These are phyloP conservation scores for Aquatica leii DNA, from an alignment of 2,888 invertebrate genomes.

Conservation along the genomic window DNA sequence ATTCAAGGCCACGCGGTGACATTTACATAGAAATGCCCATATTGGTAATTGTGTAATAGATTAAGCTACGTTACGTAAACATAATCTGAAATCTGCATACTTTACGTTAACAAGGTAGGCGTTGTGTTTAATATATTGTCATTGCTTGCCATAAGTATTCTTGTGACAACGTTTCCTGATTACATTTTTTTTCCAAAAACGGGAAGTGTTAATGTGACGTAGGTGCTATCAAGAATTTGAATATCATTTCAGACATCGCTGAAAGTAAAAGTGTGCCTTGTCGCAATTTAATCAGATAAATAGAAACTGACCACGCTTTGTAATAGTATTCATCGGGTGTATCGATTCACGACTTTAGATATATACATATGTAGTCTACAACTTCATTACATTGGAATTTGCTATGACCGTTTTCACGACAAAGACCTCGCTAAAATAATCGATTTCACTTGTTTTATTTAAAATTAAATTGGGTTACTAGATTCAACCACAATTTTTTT, in stretches of 20 bases:
- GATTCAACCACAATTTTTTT: no score
- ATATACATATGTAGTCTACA: constrained; percentile 21
- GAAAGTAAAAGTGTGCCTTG: no score
- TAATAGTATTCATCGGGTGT: constrained; percentile 25
- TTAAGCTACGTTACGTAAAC: constrained; percentile 14
- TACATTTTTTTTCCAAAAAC: no score
- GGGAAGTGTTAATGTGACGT: no score
- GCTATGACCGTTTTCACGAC: background rate
- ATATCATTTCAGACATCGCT: no score
- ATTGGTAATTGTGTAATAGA: constrained; percentile 12
- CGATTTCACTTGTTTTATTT: no score
- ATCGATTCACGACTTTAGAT: constrained; percentile 28
- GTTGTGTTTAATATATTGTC: constrained; percentile 5
- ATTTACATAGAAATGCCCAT: constrained; percentile 12
- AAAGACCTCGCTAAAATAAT: no score
- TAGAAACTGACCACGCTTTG: constrained; percentile 23
- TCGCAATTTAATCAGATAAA: constrained; percentile 25
- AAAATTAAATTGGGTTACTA: background rate
- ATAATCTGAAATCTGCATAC: constrained; percentile 12
- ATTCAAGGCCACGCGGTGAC: constrained; percentile 20
- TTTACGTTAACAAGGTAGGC: constrained; percentile 7
- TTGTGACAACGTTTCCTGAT: no score
- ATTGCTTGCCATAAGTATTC: no score
- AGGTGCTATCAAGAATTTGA: no score
- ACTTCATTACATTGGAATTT: constrained; percentile 25